phyloP scores from a whole-genome alignment of 2,888 invertebrate species.

The Nymphalis polychloros region DNA sequence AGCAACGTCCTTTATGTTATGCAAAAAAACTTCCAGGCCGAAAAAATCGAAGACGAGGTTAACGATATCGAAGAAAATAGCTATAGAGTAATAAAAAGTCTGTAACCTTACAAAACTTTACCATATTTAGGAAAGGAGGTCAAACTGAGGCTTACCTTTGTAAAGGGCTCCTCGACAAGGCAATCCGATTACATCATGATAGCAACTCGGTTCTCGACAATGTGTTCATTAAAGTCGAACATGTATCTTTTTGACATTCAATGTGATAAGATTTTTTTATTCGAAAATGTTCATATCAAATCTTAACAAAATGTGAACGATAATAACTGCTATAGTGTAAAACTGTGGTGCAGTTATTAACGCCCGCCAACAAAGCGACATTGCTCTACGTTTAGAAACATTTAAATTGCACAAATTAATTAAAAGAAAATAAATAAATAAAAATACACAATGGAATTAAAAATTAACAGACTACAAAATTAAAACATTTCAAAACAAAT shows the following conservation, averaged over 20 bases:
- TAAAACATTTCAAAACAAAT: too few relatives aligned
- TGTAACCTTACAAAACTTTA: slow-evolving; percentile 65
- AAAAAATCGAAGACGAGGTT: slow-evolving; percentile 39
- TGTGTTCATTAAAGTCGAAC: slow-evolving; percentile 48
- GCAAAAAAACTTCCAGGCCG: slow-evolving; percentile 23
- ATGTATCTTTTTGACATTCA: slow-evolving; percentile 23
- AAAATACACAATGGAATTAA: too few relatives aligned
- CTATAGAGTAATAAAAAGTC: slow-evolving; percentile 43
- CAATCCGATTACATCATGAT: slow-evolving; percentile 62
- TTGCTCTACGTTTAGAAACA: too few relatives aligned
- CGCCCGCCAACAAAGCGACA: too few relatives aligned
- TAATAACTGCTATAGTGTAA: too few relatives aligned
- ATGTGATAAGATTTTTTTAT: slow-evolving; percentile 13
- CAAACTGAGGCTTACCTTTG: slow-evolving; percentile 63
- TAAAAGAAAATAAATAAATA: too few relatives aligned
- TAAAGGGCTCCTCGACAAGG: slow-evolving; percentile 58
- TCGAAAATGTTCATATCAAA: not conserved
- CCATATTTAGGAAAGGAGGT: slow-evolving; percentile 77
- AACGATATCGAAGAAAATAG: slow-evolving; percentile 39
- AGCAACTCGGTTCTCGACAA: slow-evolving; percentile 48
- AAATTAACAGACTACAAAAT: too few relatives aligned
- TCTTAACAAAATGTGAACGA: too few relatives aligned
- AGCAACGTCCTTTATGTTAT: slow-evolving; percentile 27
- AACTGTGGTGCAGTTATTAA: too few relatives aligned
- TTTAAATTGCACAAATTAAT: too few relatives aligned